Evolutionary conservation across 2,888 invertebrate species (phyloP).

Genomic region (Synergus laeviventris): DNA sequence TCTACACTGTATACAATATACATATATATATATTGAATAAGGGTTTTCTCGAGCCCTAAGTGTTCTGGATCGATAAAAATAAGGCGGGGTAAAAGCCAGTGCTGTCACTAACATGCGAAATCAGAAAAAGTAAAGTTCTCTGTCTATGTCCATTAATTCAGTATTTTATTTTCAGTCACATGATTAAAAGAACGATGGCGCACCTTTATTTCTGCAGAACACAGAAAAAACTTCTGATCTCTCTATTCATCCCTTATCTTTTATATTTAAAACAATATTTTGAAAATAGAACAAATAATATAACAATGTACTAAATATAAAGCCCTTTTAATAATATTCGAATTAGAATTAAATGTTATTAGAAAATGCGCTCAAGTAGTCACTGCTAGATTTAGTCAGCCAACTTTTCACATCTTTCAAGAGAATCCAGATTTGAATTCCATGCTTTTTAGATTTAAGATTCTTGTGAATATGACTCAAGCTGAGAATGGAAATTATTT

Average conservation of each 20-base stretch:
- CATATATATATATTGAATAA: slow-evolving; percentile 20
- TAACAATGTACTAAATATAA: neutral
- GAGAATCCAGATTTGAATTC: neutral
- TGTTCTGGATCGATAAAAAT: slow-evolving; percentile 25
- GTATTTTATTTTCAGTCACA: neutral
- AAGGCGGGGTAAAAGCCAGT: slow-evolving; percentile 29
- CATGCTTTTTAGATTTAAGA: too few relatives aligned
- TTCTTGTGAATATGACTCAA: too few relatives aligned
- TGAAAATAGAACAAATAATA: neutral
- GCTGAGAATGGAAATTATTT: too few relatives aligned
- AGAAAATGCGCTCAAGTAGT: neutral
- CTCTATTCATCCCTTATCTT: neutral
- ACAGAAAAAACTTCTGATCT: neutral
- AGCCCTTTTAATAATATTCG: neutral
- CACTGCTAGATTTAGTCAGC: neutral
- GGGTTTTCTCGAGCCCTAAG: slow-evolving; percentile 29
- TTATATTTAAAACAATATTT: neutral
- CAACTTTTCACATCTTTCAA: neutral
- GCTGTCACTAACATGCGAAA: slow-evolving; percentile 15
- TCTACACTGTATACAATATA: neutral
- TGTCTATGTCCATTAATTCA: slow-evolving; percentile 6
- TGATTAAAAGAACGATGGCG: neutral
- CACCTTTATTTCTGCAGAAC: neutral
- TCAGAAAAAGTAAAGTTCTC: slow-evolving; percentile 2
- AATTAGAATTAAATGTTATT: neutral